Conservation (phyloP, 2,113 vertebrate species). For the Anarhynchus alexandrinus region DNA sequence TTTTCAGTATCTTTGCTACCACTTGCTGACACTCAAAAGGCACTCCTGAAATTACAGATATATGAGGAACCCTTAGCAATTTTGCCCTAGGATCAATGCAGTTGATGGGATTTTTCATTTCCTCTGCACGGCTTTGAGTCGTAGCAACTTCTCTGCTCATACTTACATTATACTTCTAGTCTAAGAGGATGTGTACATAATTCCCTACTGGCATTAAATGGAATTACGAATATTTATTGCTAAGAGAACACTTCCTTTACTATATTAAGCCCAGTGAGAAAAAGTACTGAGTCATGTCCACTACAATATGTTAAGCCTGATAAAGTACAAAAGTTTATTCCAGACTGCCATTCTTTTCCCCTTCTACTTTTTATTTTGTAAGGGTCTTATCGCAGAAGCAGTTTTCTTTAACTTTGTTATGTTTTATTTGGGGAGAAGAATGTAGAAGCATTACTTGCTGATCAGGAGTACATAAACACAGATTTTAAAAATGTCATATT, state of each 20-base stretch:
- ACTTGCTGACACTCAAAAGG: neutral
- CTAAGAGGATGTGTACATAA: neutral
- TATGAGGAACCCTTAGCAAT: neutral
- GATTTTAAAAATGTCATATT: rapidly evolving
- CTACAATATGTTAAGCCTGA: neutral
- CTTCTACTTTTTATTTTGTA: neutral
- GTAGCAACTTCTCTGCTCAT: neutral
- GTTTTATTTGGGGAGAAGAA: neutral
- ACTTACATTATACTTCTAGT: neutral
- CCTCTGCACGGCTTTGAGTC: neutral
- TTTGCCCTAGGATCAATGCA: neutral
- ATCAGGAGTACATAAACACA: neutral
- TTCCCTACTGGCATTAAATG: neutral
- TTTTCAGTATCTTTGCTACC: neutral
- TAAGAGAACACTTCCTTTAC: neutral
- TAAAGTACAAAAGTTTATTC: neutral
- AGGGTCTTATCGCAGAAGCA: neutral
- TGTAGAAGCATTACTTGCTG: neutral
- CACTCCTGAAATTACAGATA: neutral
- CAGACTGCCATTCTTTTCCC: neutral
- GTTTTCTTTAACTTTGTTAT: neutral
- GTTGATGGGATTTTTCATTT: neutral
- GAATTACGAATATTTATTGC: neutral
- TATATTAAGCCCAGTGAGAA: neutral
- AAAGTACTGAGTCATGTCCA: neutral